A percentile compares a stretch with the other conserved stretches of the same genome.
Conservation (phyloP, 2,113 vertebrate species). For the Tor tambroides region DNA sequence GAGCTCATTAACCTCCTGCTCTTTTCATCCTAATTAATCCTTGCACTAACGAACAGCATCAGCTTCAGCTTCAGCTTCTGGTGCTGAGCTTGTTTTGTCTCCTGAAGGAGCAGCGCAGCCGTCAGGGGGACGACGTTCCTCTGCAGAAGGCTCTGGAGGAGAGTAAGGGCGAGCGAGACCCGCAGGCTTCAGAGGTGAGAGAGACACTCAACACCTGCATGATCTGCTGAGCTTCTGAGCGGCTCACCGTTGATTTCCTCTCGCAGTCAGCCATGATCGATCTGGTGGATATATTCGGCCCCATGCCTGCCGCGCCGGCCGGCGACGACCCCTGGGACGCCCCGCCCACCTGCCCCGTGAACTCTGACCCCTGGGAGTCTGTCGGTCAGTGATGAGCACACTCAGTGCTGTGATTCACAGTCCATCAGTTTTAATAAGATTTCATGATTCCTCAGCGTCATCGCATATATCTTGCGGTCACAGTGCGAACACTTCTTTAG, state of each 20-base stretch:
- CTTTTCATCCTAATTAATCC: slow-evolving; percentile 3
- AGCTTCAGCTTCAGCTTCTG: neutral
- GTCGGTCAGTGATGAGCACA: neutral
- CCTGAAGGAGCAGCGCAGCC: slow-evolving; percentile 84
- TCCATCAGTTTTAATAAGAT: neutral
- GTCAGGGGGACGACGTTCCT: slow-evolving; percentile 82
- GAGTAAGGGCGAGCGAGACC: slow-evolving; percentile 69
- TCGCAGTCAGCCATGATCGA: slow-evolving; percentile 88
- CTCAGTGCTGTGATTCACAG: neutral
- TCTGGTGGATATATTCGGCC: slow-evolving; percentile 87
- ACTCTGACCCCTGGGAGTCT: too few relatives aligned
- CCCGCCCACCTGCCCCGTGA: too few relatives aligned
- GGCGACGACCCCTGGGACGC: neutral
- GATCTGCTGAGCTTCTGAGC: slow-evolving; percentile 41
- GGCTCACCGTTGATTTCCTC: slow-evolving; percentile 49
- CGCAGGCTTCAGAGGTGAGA: slow-evolving; percentile 77
- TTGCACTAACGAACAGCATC: neutral
- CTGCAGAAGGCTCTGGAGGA: slow-evolving; percentile 77
- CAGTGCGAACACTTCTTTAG: neutral
- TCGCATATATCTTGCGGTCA: neutral
- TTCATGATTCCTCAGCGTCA: neutral
- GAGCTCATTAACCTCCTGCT: neutral
- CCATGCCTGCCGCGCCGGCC: slow-evolving; percentile 67
- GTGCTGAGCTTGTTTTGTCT: slow-evolving; percentile 39
- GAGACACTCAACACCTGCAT: neutral